Base-by-base conservation (phyloP, 92 coral and sea anemone species). In the Parazoanthus darwini region DNA sequence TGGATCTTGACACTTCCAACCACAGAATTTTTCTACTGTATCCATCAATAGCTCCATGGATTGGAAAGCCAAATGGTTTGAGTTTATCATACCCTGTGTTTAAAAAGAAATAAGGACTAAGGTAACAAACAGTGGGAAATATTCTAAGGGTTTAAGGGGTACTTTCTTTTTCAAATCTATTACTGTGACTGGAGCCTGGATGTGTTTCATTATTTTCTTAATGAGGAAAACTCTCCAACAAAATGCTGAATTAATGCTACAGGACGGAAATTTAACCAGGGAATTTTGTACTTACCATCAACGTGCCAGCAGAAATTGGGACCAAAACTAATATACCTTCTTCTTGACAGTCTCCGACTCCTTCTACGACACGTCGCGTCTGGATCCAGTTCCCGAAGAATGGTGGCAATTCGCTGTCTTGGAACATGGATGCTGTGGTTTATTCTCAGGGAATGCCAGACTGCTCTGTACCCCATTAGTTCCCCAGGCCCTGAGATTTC, bases 231-330 rank as follows among this genome's bases (percentile, higher is more conserved):
- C 50, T 44, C 8, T 4, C 50, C 50, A 44, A 44, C 50, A 44
- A 44, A 44, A 44, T 73, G 38, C 75, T 22, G 75, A 70, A 70
- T 70, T 70, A 70, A 70, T 70, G 29, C 36, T 70, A 70, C 77
- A 73, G 77, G 77, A 73, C 43, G 77, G 77, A 35, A 29, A 73
- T 73, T 73, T 73, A 73, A 73, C 36, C 35, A 23, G 80, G 80
- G 42, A 39, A 4, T 77, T 77, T 77, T 77, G 54, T 56, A 65
- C 86, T 82, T 51, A 82, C 88, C 91, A 82, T 89, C 91, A 22
- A 89, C 79, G 56, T 89, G 91, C 91, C 82, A 89, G 36, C 88
- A 89, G 67, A 82, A 82, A 75, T 89, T 89, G 42, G 88, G 83
- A 3, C 91, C 91, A 73, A 72, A 82, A 74, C 82, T 66, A 23